Evolutionary conservation across 2,113 vertebrate genomes (phyloP).

Genomic region (Zosterops hypoxanthus): DNA sequence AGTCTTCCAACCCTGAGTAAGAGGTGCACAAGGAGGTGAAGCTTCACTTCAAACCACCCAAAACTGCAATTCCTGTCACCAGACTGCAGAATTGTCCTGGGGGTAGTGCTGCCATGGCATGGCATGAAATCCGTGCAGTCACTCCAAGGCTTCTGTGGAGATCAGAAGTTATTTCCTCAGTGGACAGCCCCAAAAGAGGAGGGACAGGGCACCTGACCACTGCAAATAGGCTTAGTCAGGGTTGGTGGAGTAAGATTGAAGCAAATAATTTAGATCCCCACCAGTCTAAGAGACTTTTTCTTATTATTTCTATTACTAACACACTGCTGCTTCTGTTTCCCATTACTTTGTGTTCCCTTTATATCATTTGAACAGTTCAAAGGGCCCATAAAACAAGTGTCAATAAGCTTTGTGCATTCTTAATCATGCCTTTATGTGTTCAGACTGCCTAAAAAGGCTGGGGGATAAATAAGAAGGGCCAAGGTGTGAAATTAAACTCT

Average conservation of each 20-base stretch:
- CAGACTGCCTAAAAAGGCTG: not conserved
- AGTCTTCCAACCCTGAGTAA: not conserved
- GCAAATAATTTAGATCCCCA: not conserved
- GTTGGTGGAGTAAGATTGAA: not conserved
- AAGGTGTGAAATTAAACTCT: constrained; percentile 1
- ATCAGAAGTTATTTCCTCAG: not conserved
- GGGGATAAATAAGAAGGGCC: not conserved
- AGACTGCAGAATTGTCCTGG: not conserved
- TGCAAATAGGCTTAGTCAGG: not conserved
- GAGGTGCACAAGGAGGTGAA: not conserved
- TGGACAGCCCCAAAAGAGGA: fast-evolving
- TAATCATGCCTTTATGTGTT: not conserved
- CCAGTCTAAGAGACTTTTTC: not conserved
- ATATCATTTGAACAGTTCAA: not conserved
- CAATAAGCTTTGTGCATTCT: not conserved
- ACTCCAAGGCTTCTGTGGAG: not conserved
- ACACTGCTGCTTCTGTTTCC: not conserved
- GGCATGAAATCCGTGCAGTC: not conserved
- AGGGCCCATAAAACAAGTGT: not conserved
- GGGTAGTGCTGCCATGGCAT: not conserved
- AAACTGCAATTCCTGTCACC: not conserved
- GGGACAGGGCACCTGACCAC: not conserved
- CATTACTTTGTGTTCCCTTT: not conserved
- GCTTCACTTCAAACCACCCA: not conserved
- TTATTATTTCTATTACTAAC: not conserved